Evolutionary conservation across 2,888 invertebrate genomes (phyloP), one percentile per base, ranked within the genome.

Genomic region (Ophion ventricosus): DNA sequence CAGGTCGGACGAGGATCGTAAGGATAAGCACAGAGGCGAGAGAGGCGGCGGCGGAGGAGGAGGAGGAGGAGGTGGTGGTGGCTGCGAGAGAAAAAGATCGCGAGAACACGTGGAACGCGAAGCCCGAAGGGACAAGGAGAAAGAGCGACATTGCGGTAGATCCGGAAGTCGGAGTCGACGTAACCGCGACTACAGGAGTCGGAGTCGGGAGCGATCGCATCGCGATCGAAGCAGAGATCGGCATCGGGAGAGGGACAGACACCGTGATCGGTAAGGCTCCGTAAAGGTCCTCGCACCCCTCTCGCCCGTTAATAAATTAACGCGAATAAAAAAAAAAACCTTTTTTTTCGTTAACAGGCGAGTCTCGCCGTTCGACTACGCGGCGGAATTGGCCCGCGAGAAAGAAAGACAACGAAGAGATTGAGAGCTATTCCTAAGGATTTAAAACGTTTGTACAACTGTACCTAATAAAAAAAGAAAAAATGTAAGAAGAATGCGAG

Each of bases 1-100:
- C 91, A 95, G 95, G 88, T 94, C 94, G 67, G 88, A 90, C 67
- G 90, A 92, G 69, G 93, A 93, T 74, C 91, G 92, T 70, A 91
- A 92, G 63, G 92, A 93, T 43, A 91, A 90, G 63, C 89, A 92
- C 69, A 89, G 92, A 79, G 92, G 92, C 25, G 90, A 90, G 67
- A 89, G 92, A 79, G 92, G 92, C 25, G 90, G 90, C 78, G 90
- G 90, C 43, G 89, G 89, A n/a, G n/a, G n/a, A n/a, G n/a, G 92
- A 79, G 92, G 92, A 25, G 90, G 90, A 66, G 89, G 92, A 79
- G 92, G 92, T 25, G 90, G 90, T 78, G 90, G 90, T 43, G 89
- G 89, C 43, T 92, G 89, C 54, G 92, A 92, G 20, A 86, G 89
- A 80, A 88, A 88, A 85, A 87, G 89, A 82, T 88, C 89, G 29